phyloP scores from a whole-genome alignment of 2,113 vertebrate genomes.

The Hemiscyllium ocellatum region DNA sequence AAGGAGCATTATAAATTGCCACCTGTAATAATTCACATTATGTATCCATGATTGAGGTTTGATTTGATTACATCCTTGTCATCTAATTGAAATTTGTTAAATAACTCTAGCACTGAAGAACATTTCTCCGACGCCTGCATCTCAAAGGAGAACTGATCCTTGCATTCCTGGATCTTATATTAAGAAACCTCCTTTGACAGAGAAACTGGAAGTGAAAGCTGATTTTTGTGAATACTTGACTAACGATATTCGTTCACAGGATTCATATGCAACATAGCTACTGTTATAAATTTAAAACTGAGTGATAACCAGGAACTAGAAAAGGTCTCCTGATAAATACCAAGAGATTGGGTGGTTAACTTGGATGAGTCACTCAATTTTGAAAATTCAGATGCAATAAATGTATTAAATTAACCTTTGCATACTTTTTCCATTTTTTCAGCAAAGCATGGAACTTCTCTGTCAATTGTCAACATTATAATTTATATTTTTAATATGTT shows the following conservation, averaged over 20 bases:
- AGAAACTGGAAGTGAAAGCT: background rate
- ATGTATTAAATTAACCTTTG: background rate
- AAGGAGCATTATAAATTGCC: too few species aligned
- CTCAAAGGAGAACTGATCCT: background rate
- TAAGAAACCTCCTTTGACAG: background rate
- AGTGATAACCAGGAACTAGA: background rate
- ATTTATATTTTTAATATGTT: constrained; percentile 1
- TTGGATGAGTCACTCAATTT: background rate
- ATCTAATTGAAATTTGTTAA: background rate
- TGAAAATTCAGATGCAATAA: constrained; percentile 2
- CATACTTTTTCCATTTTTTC: background rate
- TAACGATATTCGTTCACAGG: background rate
- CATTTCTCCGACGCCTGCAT: background rate
- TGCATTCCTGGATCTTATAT: background rate
- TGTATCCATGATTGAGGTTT: background rate
- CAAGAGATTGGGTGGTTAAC: background rate
- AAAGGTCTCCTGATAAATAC: background rate
- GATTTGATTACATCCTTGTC: background rate
- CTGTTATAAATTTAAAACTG: background rate
- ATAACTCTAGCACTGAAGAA: background rate
- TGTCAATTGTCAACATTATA: background rate
- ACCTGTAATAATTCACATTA: background rate
- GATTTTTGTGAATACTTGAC: constrained; percentile 18
- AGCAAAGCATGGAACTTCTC: background rate
- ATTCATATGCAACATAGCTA: background rate